A percentile compares a stretch with the other conserved stretches of the same genome.
Conservation (phyloP, 2,797 vertebrate genomes). For the Limosa lapponica region DNA sequence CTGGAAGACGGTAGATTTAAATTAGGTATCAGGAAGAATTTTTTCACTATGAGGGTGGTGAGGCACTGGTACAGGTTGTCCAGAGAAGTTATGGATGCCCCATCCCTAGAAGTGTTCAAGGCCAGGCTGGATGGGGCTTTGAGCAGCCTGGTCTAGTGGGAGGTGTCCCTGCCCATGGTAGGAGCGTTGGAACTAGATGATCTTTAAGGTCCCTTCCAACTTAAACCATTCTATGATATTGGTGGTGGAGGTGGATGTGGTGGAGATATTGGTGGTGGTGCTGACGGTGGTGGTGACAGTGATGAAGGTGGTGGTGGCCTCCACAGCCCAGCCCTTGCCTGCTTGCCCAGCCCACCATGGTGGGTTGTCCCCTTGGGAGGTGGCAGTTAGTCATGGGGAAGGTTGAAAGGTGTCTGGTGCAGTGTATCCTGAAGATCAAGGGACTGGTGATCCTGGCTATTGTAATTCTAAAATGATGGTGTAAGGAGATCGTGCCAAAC, state of each 20-base stretch:
- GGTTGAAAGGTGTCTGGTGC: background rate
- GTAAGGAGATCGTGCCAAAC: background rate
- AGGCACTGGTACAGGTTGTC: background rate
- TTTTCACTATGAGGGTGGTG: background rate
- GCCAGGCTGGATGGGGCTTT: background rate
- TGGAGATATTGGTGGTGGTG: background rate
- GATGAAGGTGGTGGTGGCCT: fast-evolving
- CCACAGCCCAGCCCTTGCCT: fast-evolving
- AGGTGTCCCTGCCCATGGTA: background rate
- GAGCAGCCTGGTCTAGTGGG: background rate
- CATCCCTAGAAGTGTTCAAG: background rate
- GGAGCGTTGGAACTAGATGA: background rate
- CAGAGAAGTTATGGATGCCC: background rate
- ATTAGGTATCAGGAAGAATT: background rate
- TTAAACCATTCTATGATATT: background rate
- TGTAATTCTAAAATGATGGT: background rate
- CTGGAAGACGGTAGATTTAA: background rate
- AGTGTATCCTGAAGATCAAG: background rate
- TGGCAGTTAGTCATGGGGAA: background rate
- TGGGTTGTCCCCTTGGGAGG: background rate
- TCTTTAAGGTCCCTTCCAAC: background rate
- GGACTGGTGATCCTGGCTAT: background rate
- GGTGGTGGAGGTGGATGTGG: background rate
- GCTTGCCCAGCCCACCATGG: background rate
- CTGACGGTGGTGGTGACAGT: background rate